phyloP scores from a whole-genome alignment of 2,113 vertebrate genomes.

The Fukomys damarensis region DNA sequence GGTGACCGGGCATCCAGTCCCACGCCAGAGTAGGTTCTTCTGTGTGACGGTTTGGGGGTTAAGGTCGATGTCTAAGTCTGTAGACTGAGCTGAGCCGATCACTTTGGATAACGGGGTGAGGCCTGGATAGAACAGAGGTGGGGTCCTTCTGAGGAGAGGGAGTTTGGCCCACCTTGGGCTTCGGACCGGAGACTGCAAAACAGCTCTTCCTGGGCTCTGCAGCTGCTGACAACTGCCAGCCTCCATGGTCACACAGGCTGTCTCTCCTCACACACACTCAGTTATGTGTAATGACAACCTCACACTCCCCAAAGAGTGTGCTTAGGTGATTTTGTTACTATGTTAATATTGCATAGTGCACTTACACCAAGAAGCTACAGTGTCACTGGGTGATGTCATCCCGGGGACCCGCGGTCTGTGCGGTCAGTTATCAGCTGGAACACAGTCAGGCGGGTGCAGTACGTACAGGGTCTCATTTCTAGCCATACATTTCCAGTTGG shows the following conservation, averaged over 20 bases:
- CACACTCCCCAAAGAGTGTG: background rate
- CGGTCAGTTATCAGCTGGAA: too few relatives aligned
- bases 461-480: background rate
- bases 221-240: accelerated
- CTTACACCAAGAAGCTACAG: background rate
- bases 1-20: background rate
- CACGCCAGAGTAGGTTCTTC: too few relatives aligned
- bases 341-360: background rate
- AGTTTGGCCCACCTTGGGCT: background rate
- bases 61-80: background rate
- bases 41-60: too few relatives aligned
- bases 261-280: background rate
- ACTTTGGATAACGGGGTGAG: background rate
- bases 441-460: background rate
- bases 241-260: accelerated
- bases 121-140: background rate
- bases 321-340: background rate
- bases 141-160: background rate
- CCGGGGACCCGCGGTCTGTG: background rate
- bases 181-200: background rate
- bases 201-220: background rate
- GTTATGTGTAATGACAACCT: background rate
- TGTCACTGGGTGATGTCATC: background rate
- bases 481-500: accelerated
- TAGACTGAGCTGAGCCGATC: background rate